Conservation (phyloP, 2,113 vertebrate species). For the Mustela lutreola region DNA sequence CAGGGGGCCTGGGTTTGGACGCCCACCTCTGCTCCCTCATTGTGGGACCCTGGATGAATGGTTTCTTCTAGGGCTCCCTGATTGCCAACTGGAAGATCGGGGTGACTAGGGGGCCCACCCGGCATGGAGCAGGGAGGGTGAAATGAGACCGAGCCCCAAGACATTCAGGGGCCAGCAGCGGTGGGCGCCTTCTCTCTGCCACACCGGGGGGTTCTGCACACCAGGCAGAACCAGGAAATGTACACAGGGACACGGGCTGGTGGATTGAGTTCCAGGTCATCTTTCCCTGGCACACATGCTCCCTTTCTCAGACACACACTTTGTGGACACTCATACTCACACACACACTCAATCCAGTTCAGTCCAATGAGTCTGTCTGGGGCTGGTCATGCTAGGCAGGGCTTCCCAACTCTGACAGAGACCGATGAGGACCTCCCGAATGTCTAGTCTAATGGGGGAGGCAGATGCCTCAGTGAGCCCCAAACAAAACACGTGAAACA, state of each 20-base stretch:
- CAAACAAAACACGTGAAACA: accelerated
- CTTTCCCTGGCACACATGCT: not conserved
- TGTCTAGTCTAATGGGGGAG: not conserved
- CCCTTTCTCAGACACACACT: not conserved
- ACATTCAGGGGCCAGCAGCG: accelerated
- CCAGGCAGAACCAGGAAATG: not conserved
- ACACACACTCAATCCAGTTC: not conserved
- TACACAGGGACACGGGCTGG: no score
- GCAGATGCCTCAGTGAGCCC: not conserved
- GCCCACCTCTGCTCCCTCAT: accelerated
- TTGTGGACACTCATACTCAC: not conserved
- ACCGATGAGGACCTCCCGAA: not conserved
- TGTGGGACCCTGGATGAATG: not conserved
- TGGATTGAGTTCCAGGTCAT: accelerated
- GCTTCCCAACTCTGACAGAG: not conserved
- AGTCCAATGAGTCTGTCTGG: not conserved
- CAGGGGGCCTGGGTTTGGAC: not conserved
- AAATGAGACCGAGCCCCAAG: accelerated
- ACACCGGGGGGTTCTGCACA: no score
- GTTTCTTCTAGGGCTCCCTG: not conserved
- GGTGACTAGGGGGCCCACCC: not conserved
- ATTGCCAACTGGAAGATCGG: accelerated
- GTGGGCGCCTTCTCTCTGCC: accelerated
- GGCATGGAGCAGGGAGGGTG: accelerated
- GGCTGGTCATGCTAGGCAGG: not conserved